These are phyloP conservation scores for Crossocerus cetratus DNA, from an alignment of 2,888 invertebrate species.

Conservation along the genomic window DNA sequence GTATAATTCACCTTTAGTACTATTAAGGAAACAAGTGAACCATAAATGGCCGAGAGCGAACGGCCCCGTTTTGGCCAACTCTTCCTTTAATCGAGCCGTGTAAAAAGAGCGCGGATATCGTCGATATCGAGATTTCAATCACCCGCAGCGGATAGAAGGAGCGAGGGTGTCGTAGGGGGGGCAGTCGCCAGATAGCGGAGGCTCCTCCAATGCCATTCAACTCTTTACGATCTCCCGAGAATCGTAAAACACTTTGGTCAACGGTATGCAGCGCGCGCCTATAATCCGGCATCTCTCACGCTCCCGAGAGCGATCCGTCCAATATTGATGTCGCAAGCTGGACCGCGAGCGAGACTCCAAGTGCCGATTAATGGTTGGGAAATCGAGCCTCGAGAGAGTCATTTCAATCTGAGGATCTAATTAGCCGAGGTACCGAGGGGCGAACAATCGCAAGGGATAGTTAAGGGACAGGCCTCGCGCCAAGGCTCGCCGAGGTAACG, in stretches of 20 bases:
- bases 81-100: not conserved
- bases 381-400: not conserved
- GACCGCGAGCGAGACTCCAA: no score
- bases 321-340: not conserved
- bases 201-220: not conserved
- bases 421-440: not conserved
- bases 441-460: not conserved
- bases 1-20: constrained; percentile 1
- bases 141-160: not conserved
- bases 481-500: no score
- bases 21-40: not conserved
- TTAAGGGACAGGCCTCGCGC: no score
- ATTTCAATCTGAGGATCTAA: not conserved
- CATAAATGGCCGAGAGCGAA: not conserved
- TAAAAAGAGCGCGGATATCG: not conserved
- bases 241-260: constrained; percentile 2
- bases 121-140: not conserved
- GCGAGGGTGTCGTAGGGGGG: not conserved
- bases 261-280: not conserved
- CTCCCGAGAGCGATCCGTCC: not conserved
- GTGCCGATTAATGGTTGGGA: no score
- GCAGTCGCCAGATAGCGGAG: not conserved
- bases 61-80: not conserved
- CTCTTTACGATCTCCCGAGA: not conserved
- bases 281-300: not conserved